Evolutionary conservation across 2,113 vertebrate species (phyloP).

Genomic region (Channa argus): DNA sequence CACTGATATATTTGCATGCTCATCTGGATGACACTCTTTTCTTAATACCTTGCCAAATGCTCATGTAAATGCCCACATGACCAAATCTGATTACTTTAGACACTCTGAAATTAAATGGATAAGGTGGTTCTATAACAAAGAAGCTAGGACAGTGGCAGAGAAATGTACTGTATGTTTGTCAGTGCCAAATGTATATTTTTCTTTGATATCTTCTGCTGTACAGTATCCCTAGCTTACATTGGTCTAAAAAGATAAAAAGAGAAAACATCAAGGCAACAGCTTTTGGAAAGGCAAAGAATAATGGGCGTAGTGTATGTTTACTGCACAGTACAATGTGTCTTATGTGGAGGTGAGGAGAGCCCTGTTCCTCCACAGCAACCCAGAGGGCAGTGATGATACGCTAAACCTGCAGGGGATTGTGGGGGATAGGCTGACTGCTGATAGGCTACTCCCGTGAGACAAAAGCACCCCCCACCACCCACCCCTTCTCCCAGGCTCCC

Average conservation of each 20-base stretch:
- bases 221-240: not conserved
- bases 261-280: conserved; percentile 8
- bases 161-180: not conserved
- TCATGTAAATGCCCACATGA: not conserved
- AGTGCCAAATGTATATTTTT: conserved; percentile 10
- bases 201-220: not conserved
- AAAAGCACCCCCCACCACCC: conserved; percentile 44
- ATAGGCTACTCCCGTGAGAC: conserved; percentile 79
- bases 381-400: conserved; percentile 81
- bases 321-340: conserved; percentile 46
- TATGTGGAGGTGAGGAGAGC: conserved; percentile 69
- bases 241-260: not conserved
- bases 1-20: not conserved
- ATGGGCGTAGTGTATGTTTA: conserved; percentile 30
- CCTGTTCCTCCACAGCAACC: conserved; percentile 77
- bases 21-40: not conserved
- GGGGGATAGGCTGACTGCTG: conserved; percentile 76
- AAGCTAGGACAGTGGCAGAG: not conserved
- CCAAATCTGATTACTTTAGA: too few species aligned
- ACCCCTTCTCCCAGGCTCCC: conserved; percentile 73
- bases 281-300: conserved; percentile 5
- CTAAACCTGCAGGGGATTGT: conserved; percentile 77
- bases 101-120: too few species aligned
- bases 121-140: not conserved
- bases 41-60: not conserved